Evolutionary conservation across 2,888 invertebrate genomes (phyloP), one percentile per base, ranked within the genome.

Genomic region (Amphipoea lucens): DNA sequence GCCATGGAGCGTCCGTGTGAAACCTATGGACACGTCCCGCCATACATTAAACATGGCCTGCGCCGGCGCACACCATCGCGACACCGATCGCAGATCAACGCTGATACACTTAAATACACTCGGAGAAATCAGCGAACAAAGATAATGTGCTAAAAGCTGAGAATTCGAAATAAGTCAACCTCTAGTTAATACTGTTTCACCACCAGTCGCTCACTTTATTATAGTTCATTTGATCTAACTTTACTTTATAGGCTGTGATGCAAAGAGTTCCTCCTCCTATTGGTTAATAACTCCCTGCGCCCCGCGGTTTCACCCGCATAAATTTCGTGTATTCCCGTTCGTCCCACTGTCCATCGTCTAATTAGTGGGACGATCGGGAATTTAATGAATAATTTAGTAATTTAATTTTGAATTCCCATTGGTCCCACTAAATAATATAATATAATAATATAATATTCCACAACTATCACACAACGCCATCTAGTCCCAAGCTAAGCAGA

Each of bases 31-130:
- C 78, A 66, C 75, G 74, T 76, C 84, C 66, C 71, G 51, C 70
- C 70, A 87, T 87, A 81, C 88, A 88, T 84, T 74, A 87, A 62
- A 84, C 88, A 86, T 86, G 78, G 48, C 62, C 74, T 70, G 77
- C 76, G 74, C 80, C 29, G 4, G 84, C 77, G 80, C 80, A 86
- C 76, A 69, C 66, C 80, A 74, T 76, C 87, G 72, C 74, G 23
- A 40, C 71, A 71, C 29, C 63, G 45, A 86, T 87, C 76, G 60
- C 51, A 72, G 87, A 85, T 85, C 81, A 65, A 68, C 63, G 48
- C 69, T 65, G 85, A 84, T 87, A 77, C 73, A 76, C 84, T 66
- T 74, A 80, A 71, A 83, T 82, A 67, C 60, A 48, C 65, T 72
- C 74, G 62, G n/a, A 54, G 48, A 74, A 76, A 78, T 68, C 74